These are phyloP conservation scores for Engraulis encrasicolus DNA, from an alignment of 2,113 vertebrate species.

Conservation along the genomic window DNA sequence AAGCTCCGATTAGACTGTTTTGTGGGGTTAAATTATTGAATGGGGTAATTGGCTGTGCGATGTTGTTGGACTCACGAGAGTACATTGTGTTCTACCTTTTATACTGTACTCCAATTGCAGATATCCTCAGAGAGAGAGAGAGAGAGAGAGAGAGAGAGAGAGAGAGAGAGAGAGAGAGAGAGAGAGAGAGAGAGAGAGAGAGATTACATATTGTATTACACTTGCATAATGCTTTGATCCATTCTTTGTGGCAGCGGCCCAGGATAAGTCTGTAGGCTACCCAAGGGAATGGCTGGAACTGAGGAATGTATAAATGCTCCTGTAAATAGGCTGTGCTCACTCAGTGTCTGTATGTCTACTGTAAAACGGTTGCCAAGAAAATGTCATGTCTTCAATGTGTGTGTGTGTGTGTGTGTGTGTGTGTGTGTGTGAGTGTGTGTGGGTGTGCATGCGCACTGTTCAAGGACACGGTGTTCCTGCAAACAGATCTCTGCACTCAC, in stretches of 20 bases:
- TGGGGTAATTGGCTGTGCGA: background rate
- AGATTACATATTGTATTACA: background rate
- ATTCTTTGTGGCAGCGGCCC: background rate
- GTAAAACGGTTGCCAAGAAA: slow-evolving; percentile 17
- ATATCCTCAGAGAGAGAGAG: slow-evolving; percentile 4
- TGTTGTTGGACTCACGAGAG: background rate
- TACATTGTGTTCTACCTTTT: slow-evolving; percentile 16
- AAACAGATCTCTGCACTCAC: slow-evolving; percentile 12
- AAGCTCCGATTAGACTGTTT: too few relatives aligned
- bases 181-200: too few relatives aligned
- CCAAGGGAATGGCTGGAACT: background rate
- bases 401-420: slow-evolving; percentile 1
- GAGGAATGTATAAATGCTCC: background rate
- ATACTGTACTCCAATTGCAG: background rate
- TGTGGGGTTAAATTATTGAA: background rate
- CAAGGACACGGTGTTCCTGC: slow-evolving; percentile 18
- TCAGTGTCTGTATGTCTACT: background rate
- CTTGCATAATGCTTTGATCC: slow-evolving; percentile 10
- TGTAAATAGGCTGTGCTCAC: background rate
- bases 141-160: too few relatives aligned
- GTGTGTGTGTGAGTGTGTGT: background rate
- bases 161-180: too few relatives aligned
- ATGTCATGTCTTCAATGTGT: background rate
- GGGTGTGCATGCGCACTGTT: background rate
- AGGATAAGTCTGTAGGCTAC: background rate